Evolutionary conservation across 2,113 vertebrate genomes (phyloP).

Genomic region (Mungos mungo): DNA sequence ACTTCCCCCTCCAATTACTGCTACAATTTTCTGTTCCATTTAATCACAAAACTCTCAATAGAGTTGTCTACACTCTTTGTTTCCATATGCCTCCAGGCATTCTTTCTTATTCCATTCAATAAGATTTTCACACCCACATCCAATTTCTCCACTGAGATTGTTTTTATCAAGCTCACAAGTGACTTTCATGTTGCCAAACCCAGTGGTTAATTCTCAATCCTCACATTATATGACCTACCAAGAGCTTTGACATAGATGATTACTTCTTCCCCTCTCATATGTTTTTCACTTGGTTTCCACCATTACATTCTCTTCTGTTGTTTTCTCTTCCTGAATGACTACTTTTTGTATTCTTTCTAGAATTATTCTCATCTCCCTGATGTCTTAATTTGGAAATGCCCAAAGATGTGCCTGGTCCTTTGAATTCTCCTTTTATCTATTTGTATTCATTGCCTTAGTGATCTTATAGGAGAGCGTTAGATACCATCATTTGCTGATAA

Average conservation of each 20-base stretch:
- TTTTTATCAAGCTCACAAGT: not conserved
- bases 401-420: not conserved
- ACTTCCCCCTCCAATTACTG: not conserved
- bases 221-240: not conserved
- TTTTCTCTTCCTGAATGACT: not conserved
- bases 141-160: not conserved
- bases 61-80: not conserved
- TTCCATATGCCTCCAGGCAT: not conserved
- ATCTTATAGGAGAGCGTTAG: not conserved
- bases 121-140: not conserved
- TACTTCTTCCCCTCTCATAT: not conserved
- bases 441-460: not conserved
- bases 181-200: not conserved
- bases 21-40: not conserved
- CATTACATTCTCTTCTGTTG: not conserved
- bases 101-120: not conserved
- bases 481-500: not conserved
- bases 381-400: not conserved
- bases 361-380: not conserved
- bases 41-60: not conserved
- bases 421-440: not conserved
- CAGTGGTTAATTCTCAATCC: not conserved
- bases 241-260: not conserved
- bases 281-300: not conserved
- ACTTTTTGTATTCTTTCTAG: not conserved